Evolutionary conservation across 2,888 invertebrate species (phyloP), one percentile per base, ranked within the genome.

Genomic region (Meiosimyza platycephala): DNA sequence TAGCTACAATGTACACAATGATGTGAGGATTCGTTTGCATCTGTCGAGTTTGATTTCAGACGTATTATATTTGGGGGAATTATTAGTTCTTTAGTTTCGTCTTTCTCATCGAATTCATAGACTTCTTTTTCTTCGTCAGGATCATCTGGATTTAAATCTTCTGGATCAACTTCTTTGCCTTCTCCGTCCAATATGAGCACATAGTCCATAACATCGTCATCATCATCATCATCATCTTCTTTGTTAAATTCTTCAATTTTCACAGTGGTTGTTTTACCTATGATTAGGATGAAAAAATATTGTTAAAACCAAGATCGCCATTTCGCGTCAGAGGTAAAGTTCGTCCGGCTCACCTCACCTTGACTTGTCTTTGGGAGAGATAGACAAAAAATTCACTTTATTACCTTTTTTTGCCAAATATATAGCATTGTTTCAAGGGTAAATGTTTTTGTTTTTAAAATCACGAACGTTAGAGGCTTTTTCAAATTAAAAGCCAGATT

Each of bases 1-100:
- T 98, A 98, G 77, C 93, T 92, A 86, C 98, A 98, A 83, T 96
- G 95, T 82, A 92, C 93, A 87, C 98, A 98, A 88, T 93, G 93
- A 84, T 93, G 93, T 3, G 59, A 13, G 15, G 22, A 22, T 22
- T 93, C 15, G 12, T 16, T 90, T 84, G 92, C 92, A 1, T 91
- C 88, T 6, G 92, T 15, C 13, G 68, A 50, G 28, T 60, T 68
- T n/a, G 79, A 15, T 47, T 80, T 81, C 0, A 82, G 68, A n/a
- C 77, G 81, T 50, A 77, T 75, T 54, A 78, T 75, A 22, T 71
- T 80, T 40, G 72, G 71, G 3, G 72, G 71, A 13, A 77, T 13
- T 57, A 59, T n/a, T 15, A 74, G 51, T 1, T 70, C 64, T 15
- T 76, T 75, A 6, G 70, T 65, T 6, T 48, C 9, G 15, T 68